phyloP scores from a whole-genome alignment of 2,888 invertebrate genomes.

The Mystacides longicornis region DNA sequence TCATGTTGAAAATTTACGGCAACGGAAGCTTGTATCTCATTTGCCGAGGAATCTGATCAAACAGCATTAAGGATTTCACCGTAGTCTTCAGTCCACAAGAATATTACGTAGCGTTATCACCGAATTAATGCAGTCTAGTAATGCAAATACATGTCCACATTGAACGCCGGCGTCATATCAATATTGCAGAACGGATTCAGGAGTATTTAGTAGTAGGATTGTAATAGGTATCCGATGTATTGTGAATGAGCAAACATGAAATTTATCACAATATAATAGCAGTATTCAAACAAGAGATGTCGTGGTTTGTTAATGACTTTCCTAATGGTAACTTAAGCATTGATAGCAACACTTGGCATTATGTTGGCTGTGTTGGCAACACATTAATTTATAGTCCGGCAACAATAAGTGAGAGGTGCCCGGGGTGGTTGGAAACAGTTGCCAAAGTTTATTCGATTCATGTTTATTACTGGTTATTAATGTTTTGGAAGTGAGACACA shows the following conservation, averaged over 20 bases:
- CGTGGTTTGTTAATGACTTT: slow-evolving; percentile 9
- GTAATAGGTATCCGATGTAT: background rate
- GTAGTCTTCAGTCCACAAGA: too few species aligned
- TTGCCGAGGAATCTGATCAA: too few species aligned
- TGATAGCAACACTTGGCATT: slow-evolving; percentile 5
- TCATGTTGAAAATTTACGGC: too few species aligned
- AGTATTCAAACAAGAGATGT: background rate
- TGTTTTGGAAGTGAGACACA: slow-evolving; percentile 1
- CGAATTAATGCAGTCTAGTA: too few species aligned
- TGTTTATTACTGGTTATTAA: slow-evolving; percentile 1
- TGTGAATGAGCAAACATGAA: background rate
- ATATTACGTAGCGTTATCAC: too few species aligned
- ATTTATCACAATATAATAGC: background rate
- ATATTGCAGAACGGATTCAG: too few species aligned
- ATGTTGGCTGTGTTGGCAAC: slow-evolving; percentile 1
- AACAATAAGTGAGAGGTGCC: background rate
- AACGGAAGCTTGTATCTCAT: too few species aligned
- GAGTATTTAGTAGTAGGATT: too few species aligned
- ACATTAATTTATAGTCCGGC: slow-evolving; percentile 4
- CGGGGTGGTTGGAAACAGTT: background rate
- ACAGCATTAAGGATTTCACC: too few species aligned
- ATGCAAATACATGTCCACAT: too few species aligned
- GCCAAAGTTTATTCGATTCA: slow-evolving; percentile 2
- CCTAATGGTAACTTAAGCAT: slow-evolving; percentile 3
- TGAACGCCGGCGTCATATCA: too few species aligned